Percentiles rank a stretch among this genome's conserved stretches.
phyloP scores from a whole-genome alignment of 64 coral and sea anemone species.

The Pocillopora verrucosa region DNA sequence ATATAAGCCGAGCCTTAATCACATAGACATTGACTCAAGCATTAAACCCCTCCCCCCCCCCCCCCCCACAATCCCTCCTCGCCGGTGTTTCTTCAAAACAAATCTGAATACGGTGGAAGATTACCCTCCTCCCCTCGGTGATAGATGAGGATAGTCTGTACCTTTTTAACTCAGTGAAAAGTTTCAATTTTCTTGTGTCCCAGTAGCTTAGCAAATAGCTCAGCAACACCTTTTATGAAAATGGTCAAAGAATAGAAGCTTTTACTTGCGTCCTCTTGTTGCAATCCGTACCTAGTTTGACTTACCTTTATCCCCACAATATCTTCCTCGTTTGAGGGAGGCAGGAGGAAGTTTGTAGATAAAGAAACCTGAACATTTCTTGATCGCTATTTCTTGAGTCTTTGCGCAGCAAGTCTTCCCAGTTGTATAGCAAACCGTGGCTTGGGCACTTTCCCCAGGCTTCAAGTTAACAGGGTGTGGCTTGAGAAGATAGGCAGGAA shows the following conservation, averaged over 20 bases:
- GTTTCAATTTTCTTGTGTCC: no score
- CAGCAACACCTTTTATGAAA: not conserved
- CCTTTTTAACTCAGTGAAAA: no score
- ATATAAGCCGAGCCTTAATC: not conserved
- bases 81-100: no score
- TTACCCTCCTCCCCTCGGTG: no score
- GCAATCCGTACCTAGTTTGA: no score
- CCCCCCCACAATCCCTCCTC: no score
- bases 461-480: not conserved
- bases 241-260: no score
- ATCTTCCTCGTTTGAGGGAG: not conserved
- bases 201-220: no score
- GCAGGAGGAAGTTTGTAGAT: slow-evolving; percentile 1
- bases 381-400: slow-evolving; percentile 12
- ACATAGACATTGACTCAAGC: not conserved
- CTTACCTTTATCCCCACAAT: slow-evolving; percentile 9
- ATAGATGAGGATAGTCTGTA: no score
- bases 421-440: slow-evolving; percentile 10
- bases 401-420: slow-evolving; percentile 2
- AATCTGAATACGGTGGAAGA: no score
- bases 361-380: slow-evolving; percentile 22
- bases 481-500: slow-evolving; percentile 16
- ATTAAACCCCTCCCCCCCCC: no score
- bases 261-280: not conserved
- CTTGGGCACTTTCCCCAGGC: not conserved